These are phyloP conservation scores for Cryptophagus acutangulus DNA, from an alignment of 2,888 invertebrate species.

Conservation along the genomic window DNA sequence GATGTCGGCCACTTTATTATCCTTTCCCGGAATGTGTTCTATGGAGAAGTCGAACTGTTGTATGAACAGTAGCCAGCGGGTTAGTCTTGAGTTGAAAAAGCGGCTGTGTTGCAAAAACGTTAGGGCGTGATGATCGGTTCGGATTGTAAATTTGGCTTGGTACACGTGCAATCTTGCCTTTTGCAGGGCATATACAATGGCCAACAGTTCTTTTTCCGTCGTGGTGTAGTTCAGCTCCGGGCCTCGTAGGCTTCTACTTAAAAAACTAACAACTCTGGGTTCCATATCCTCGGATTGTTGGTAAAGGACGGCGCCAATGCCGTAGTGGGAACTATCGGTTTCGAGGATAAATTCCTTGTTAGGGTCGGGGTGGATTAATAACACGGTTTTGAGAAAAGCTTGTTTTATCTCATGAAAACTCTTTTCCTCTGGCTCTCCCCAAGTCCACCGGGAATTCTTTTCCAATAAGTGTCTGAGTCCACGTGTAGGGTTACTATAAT, in stretches of 20 bases:
- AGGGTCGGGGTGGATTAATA: conserved; percentile 20
- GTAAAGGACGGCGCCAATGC: conserved; percentile 16
- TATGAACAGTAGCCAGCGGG: conserved; percentile 17
- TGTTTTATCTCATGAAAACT: conserved; percentile 16
- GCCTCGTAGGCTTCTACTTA: conserved; percentile 13
- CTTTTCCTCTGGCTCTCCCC: conserved; percentile 14
- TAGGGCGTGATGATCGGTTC: conserved; percentile 20
- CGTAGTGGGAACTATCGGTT: conserved; percentile 17
- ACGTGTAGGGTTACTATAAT: conserved; percentile 15
- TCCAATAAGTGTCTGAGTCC: conserved; percentile 18
- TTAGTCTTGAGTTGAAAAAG: conserved; percentile 16
- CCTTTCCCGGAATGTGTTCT: conserved; percentile 14
- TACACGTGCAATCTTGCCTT: conserved; percentile 15
- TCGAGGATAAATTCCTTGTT: conserved; percentile 14
- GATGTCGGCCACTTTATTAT: too few species aligned
- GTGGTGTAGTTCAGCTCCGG: conserved; percentile 20
- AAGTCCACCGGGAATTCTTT: conserved; percentile 17
- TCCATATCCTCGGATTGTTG: conserved; percentile 2
- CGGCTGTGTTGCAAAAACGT: conserved; percentile 17
- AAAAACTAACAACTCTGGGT: conserved; percentile 16
- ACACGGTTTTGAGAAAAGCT: conserved; percentile 14
- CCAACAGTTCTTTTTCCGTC: conserved; percentile 22
- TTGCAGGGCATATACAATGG: conserved; percentile 14
- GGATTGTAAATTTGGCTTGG: conserved; percentile 13
- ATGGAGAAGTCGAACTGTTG: conserved; percentile 16